Evolutionary conservation across 1,140 invertebrate species (phyloP).

Genomic region (Anadara kagoshimensis): DNA sequence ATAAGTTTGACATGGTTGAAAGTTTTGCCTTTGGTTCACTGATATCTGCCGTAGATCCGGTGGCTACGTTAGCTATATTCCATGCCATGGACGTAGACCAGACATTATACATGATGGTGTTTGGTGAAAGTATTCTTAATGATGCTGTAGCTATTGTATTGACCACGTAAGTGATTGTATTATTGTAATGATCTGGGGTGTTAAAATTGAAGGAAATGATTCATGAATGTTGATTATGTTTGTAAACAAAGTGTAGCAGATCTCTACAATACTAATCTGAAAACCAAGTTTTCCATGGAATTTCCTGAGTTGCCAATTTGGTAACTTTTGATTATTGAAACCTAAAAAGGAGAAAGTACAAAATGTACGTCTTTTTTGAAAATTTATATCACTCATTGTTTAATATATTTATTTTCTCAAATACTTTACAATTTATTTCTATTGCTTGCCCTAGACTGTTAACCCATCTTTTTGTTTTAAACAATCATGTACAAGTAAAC

Average conservation of each 20-base stretch:
- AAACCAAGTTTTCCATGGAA: background rate
- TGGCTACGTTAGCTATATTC: constrained; percentile 96
- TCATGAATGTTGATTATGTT: background rate
- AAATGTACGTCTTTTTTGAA: too few species aligned
- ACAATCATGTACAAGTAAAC: too few species aligned
- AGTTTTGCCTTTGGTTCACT: constrained; percentile 98
- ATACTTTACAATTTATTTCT: too few species aligned
- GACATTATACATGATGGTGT: constrained; percentile 98
- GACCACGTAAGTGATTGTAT: constrained; percentile 84
- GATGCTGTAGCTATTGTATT: constrained; percentile 99
- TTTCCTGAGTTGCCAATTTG: background rate
- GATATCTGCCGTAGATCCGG: constrained; percentile 99
- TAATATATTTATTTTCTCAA: too few species aligned
- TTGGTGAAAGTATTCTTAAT: constrained; percentile 98
- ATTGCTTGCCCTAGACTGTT: too few species aligned
- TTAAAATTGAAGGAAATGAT: background rate
- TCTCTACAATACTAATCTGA: too few species aligned
- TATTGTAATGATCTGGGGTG: background rate
- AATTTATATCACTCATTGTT: too few species aligned
- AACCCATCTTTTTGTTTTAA: too few species aligned
- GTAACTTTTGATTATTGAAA: too few species aligned
- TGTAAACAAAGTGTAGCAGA: background rate
- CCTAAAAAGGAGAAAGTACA: too few species aligned
- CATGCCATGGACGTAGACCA: constrained; percentile 93
- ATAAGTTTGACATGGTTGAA: constrained; percentile 93